Base-by-base conservation (phyloP, 92 coral and sea anemone species). In the Palythoa heliodiscus region DNA sequence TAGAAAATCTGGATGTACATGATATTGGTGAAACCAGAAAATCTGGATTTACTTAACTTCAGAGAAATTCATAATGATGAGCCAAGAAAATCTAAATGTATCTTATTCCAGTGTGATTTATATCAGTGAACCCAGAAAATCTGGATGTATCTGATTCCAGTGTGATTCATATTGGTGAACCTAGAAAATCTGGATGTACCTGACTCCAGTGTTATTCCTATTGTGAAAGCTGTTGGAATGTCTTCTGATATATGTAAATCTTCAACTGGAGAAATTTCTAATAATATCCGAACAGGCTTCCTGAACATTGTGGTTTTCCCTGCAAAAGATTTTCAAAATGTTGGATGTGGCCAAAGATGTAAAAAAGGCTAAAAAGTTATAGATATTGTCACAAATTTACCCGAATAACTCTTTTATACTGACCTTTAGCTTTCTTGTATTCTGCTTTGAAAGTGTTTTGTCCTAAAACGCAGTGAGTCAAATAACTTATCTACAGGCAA, bases 341-440 rank as follows among this genome's bases (percentile, higher is more conserved):
- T 57, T 57, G 20, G 64, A 19, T 13, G 15, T 17, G 37, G 11
- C 3, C 13, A 22, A 17, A 39, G 48, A 2, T 38, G 52, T 53
- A 20, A 39, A 71, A 20, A 1, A 12, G 70, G 19, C n/a, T 17
- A 64, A 64, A 12, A n/a, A 64, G n/a, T n/a, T n/a, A n/a, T 29
- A 29, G 35, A 29, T 29, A 29, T 29, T 66, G 11, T 17, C 4
- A 57, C 13, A 7, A 17, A 10, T 17, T 57, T 4, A 57, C 63
- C 11, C 29, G 6, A 15, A 25, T 4, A 2, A 69, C 10, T 15
- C 17, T 13, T 11, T 25, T 69, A 7, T 11, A 71, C 87, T 10
- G 76, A 96, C 98, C 97, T 94, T 93, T 94, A 11, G 91, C 88
- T 87, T 96, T 96, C 85, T 91, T 93, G 92, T 96, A 96, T 85